phyloP scores from a whole-genome alignment of 2,888 invertebrate genomes.

The Leptopterna dolabrata region DNA sequence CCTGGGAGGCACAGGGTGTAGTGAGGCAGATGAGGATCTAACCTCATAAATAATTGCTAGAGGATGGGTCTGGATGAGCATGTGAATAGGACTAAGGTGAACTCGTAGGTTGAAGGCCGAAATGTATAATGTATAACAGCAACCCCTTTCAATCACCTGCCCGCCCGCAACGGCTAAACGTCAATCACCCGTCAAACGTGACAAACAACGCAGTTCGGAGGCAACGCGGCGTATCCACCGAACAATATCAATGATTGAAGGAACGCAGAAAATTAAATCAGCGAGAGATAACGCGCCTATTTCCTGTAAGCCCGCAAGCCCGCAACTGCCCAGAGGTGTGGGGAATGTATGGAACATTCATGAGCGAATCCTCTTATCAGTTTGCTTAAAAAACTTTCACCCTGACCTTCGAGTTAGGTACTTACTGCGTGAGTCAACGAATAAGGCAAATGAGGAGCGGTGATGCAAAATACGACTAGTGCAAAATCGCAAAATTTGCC shows the following conservation, averaged over 20 bases:
- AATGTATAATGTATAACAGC: slow-evolving; percentile 22
- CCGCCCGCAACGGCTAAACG: background rate
- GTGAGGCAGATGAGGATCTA: slow-evolving; percentile 5
- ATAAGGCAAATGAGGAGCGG: too few species aligned
- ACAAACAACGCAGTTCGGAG: background rate
- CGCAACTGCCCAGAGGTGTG: too few species aligned
- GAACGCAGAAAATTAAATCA: background rate
- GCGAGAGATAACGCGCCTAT: background rate
- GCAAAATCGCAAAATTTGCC: too few species aligned
- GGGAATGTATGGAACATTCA: too few species aligned
- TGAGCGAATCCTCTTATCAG: too few species aligned
- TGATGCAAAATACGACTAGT: too few species aligned
- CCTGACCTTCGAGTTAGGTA: too few species aligned
- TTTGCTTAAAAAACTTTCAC: too few species aligned
- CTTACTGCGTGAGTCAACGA: too few species aligned
- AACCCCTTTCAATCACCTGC: background rate
- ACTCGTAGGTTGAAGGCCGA: background rate
- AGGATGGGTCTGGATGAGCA: background rate
- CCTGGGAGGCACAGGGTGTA: background rate
- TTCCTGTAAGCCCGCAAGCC: too few species aligned
- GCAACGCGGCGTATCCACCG: background rate
- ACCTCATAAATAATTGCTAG: slow-evolving; percentile 20
- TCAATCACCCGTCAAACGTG: slow-evolving; percentile 5
- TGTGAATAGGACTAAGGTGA: background rate
- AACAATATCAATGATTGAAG: background rate